Evolutionary conservation across 2,888 invertebrate genomes (phyloP).

Genomic region (Dryococelus australis): DNA sequence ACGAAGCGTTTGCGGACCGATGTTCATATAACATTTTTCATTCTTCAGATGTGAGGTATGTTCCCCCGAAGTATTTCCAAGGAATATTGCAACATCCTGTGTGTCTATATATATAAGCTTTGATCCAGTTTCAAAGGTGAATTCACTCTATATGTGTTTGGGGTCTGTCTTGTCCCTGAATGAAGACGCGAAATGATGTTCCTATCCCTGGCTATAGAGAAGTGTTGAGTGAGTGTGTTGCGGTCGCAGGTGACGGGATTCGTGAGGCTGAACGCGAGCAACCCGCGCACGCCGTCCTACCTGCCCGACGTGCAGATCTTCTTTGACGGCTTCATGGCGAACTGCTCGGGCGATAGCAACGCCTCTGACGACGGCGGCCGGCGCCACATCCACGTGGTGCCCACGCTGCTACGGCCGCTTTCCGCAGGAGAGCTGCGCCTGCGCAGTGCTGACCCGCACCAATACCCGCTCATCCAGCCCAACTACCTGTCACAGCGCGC

Average conservation of each 20-base stretch:
- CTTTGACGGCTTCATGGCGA: constrained; percentile 38
- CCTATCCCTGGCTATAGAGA: no score
- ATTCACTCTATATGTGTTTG: no score
- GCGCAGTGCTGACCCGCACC: constrained; percentile 41
- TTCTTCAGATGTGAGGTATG: no score
- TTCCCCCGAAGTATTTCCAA: no score
- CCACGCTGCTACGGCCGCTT: constrained; percentile 53
- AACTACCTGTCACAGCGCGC: constrained; percentile 38
- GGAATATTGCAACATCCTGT: no score
- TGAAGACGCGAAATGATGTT: no score
- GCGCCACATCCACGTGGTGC: constrained; percentile 25
- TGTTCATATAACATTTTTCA: no score
- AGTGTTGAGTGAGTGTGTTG: no score
- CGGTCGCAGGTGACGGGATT: constrained; percentile 29
- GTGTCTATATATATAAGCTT: no score
- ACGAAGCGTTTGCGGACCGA: no score
- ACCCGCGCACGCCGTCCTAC: background rate
- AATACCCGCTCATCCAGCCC: constrained; percentile 33
- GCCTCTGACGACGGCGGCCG: background rate
- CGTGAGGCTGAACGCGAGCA: background rate
- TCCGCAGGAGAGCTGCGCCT: constrained; percentile 59
- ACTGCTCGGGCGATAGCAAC: constrained; percentile 30
- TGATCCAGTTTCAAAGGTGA: no score
- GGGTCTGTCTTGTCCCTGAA: no score
- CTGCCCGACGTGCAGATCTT: constrained; percentile 41